Evolutionary conservation across 2,888 invertebrate species (phyloP).

Genomic region (Lepidocyrtinus sp.): DNA sequence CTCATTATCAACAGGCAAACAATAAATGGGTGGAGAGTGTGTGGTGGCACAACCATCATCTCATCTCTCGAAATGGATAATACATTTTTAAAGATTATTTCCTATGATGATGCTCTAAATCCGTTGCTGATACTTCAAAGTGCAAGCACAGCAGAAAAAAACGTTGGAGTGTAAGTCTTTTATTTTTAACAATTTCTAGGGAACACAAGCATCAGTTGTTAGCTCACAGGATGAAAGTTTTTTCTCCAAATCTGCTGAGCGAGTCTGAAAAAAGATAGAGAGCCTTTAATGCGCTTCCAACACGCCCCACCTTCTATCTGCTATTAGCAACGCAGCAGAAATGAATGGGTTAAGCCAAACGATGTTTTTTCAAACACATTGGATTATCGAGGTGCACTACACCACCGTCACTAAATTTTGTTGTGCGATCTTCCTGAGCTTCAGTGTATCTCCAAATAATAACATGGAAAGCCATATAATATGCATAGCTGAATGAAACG

Average conservation of each 20-base stretch:
- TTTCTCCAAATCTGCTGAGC: slow-evolving; percentile 55
- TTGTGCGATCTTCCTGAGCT: slow-evolving; percentile 24
- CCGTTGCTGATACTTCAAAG: slow-evolving; percentile 33
- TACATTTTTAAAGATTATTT: slow-evolving; percentile 47
- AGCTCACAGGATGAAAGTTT: slow-evolving; percentile 49
- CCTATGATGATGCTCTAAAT: slow-evolving; percentile 44
- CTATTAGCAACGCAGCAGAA: slow-evolving; percentile 55
- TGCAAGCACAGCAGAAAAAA: slow-evolving; percentile 56
- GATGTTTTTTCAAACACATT: slow-evolving; percentile 55
- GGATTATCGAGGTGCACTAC: slow-evolving; percentile 57
- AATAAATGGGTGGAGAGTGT: slow-evolving; percentile 23
- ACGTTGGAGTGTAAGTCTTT: slow-evolving; percentile 36
- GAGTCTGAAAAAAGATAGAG: slow-evolving; percentile 59
- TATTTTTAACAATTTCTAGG: neutral
- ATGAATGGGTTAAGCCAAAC: slow-evolving; percentile 45
- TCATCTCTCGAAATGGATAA: slow-evolving; percentile 52
- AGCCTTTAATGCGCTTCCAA: slow-evolving; percentile 58
- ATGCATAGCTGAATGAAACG: slow-evolving; percentile 50
- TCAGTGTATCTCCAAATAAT: slow-evolving; percentile 4
- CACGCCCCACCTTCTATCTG: slow-evolving; percentile 57
- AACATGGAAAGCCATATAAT: slow-evolving; percentile 32
- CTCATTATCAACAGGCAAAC: slow-evolving; percentile 49
- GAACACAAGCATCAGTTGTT: slow-evolving; percentile 36
- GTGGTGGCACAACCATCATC: slow-evolving; percentile 42
- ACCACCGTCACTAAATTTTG: slow-evolving; percentile 36